Evolutionary conservation across 2,797 vertebrate genomes (phyloP).

Genomic region (Darevskia mixta): DNA sequence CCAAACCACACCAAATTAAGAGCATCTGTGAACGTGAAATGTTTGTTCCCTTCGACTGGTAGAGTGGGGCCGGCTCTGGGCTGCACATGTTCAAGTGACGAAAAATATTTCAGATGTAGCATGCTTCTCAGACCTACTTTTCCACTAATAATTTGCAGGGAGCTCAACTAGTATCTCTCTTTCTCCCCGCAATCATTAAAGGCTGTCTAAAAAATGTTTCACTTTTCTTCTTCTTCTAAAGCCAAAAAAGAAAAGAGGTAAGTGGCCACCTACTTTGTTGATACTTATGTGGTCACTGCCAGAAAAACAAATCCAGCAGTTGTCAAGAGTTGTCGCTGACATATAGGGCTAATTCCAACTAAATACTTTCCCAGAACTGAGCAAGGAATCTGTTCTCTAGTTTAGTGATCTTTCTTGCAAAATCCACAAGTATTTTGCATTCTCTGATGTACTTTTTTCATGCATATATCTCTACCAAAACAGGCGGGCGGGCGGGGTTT

Average conservation of each 20-base stretch:
- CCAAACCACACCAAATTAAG: slow-evolving; percentile 99
- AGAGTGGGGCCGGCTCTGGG: slow-evolving; percentile 88
- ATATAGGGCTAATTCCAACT: slow-evolving; percentile 12
- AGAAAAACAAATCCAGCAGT: slow-evolving; percentile 46
- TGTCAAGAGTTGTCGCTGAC: slow-evolving; percentile 4
- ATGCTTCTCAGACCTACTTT: slow-evolving; percentile 89
- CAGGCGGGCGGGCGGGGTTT: not conserved
- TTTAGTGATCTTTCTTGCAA: not conserved
- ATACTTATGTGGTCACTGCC: slow-evolving; percentile 54
- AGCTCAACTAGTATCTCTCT: slow-evolving; percentile 76
- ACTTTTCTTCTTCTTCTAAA: slow-evolving; percentile 62
- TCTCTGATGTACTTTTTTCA: not conserved
- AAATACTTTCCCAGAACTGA: slow-evolving; percentile 17
- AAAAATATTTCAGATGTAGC: slow-evolving; percentile 92
- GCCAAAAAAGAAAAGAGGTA: not conserved
- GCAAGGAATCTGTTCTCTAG: slow-evolving; percentile 14
- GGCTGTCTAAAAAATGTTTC: slow-evolving; percentile 80
- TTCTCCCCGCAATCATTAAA: slow-evolving; percentile 86
- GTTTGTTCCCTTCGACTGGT: slow-evolving; percentile 87
- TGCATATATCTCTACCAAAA: not conserved
- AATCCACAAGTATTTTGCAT: not conserved
- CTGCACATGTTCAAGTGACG: slow-evolving; percentile 96
- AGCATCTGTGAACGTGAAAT: slow-evolving; percentile 98
- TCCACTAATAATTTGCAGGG: slow-evolving; percentile 87
- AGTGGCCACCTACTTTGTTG: slow-evolving; percentile 65